Evolutionary conservation across 1,140 invertebrate genomes (phyloP).

Genomic region (Papilio polyxenes): DNA sequence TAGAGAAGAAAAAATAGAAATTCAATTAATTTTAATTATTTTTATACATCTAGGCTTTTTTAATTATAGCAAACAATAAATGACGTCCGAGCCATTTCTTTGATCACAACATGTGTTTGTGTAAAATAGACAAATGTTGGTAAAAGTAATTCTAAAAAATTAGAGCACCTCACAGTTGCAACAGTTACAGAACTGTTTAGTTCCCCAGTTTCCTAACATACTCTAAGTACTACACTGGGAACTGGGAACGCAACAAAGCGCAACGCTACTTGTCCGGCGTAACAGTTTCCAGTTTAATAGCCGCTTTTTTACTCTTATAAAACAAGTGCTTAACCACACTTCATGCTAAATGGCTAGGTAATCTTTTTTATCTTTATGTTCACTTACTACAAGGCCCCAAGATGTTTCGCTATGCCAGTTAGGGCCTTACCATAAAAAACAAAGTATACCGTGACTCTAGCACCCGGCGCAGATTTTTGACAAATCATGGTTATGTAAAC

Average conservation of each 20-base stretch:
- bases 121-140: neutral
- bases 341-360: neutral
- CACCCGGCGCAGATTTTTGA: too few relatives aligned
- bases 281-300: slow-evolving; percentile 13
- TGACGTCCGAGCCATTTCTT: neutral
- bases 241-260: slow-evolving; percentile 14
- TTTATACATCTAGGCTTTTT: too few relatives aligned
- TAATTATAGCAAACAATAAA: neutral
- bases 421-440: too few relatives aligned
- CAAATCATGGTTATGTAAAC: too few relatives aligned
- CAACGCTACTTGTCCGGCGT: neutral
- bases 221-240: neutral
- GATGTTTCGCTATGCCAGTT: neutral
- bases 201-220: neutral
- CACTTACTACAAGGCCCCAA: too few relatives aligned
- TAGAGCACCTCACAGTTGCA: slow-evolving; percentile 15
- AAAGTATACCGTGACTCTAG: too few relatives aligned
- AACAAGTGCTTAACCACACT: slow-evolving; percentile 20
- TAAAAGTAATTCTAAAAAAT: neutral
- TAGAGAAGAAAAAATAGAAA: too few relatives aligned
- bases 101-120: neutral
- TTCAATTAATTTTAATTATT: too few relatives aligned
- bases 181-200: slow-evolving; percentile 12
- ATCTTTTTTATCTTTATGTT: neutral
- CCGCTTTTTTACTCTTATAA: slow-evolving; percentile 9